Evolutionary conservation across 2,113 vertebrate species (phyloP).

Genomic region (Callithrix jacchus): DNA sequence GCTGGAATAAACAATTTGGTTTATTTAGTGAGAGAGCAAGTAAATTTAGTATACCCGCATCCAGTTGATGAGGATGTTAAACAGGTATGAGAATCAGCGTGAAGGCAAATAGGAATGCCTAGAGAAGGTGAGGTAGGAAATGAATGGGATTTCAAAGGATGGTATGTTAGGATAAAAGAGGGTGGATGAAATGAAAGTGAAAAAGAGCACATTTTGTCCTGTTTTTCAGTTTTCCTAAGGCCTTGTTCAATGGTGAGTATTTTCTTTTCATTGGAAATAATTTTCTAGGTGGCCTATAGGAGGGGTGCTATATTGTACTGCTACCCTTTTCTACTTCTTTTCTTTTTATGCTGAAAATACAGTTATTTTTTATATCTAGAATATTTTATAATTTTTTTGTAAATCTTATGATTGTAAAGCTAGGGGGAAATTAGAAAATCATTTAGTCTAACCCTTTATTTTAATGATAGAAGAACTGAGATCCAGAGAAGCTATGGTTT

Average conservation of each 20-base stretch:
- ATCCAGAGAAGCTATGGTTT: background rate
- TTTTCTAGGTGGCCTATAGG: background rate
- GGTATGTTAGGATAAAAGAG: background rate
- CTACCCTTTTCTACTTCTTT: background rate
- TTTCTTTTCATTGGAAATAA: background rate
- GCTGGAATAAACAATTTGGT: background rate
- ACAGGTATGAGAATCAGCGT: background rate
- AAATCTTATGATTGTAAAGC: constrained; percentile 34
- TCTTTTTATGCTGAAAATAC: background rate
- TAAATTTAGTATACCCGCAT: background rate
- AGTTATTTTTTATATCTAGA: background rate
- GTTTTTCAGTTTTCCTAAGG: background rate
- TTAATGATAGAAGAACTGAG: background rate
- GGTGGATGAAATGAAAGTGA: background rate
- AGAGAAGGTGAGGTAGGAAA: background rate
- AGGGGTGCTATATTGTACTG: background rate
- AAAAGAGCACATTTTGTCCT: background rate
- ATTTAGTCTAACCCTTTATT: background rate
- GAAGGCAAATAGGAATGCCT: background rate
- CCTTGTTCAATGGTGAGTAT: background rate
- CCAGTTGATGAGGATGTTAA: background rate
- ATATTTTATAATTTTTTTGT: background rate
- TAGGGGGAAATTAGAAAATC: constrained; percentile 12
- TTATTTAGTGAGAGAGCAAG: background rate
- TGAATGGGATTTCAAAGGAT: fast-evolving